Evolutionary conservation across 2,113 vertebrate species (phyloP).

Genomic region (Phoenicopterus ruber): DNA sequence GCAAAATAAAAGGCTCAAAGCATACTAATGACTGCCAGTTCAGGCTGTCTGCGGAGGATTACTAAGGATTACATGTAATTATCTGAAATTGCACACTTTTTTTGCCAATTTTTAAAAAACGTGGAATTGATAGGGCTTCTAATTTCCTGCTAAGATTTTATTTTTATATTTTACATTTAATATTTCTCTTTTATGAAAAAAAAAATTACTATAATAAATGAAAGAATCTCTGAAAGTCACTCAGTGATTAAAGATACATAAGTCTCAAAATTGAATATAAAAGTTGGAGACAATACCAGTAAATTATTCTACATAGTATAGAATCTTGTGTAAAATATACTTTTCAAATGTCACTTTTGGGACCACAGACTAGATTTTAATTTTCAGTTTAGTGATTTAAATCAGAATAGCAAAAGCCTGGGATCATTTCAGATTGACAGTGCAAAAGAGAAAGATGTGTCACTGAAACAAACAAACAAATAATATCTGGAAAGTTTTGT

Average conservation of each 20-base stretch:
- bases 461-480: not conserved
- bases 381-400: not conserved
- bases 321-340: not conserved
- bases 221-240: not conserved
- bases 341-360: not conserved
- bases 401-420: not conserved
- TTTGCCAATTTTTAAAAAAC: constrained; percentile 7
- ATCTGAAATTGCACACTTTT: constrained; percentile 54
- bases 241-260: not conserved
- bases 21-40: constrained; percentile 40
- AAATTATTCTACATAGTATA: not conserved
- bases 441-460: not conserved
- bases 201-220: not conserved
- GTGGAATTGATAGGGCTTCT: constrained; percentile 44
- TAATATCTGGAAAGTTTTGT: not conserved
- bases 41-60: constrained; percentile 29
- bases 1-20: constrained; percentile 38
- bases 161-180: not conserved
- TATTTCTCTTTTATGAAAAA: not conserved
- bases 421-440: not conserved
- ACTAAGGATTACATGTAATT: constrained; percentile 70
- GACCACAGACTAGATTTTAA: not conserved
- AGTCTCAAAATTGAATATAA: not conserved
- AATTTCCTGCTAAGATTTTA: constrained; percentile 17
- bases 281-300: not conserved